Base-by-base conservation (phyloP, 2,113 vertebrate genomes). In the Perca flavescens region DNA sequence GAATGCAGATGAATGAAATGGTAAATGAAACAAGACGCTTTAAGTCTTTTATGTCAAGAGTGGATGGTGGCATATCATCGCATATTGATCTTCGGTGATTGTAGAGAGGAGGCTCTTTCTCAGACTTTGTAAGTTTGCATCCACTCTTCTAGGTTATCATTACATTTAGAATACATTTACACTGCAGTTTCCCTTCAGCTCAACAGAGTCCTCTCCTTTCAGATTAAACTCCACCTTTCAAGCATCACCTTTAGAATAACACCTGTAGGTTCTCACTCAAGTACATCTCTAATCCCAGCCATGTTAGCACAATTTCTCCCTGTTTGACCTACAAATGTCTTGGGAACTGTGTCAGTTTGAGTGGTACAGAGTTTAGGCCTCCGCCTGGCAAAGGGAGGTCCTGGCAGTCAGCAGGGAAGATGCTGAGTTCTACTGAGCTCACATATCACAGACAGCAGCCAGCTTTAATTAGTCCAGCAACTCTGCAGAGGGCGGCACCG, bases 391-490 rank as follows among this genome's bases (percentile, higher is more conserved):
- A 53, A 21, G 60, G 63, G 62, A 77, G 50, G 77, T 82, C 83
- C 63, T 74, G 34, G 75, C 65, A 79, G 77, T 71, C 76, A 25
- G 71, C 54, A 10, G 76, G 79, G 90, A 83, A 71, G 79, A 57
- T 34, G 36, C 67, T 22, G 67, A 85, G 60, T 50, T 58, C 12
- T 28, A 79, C 73, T 57, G 53, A 77, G 86, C 87, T 90, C 85
- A 79, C 84, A 86, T 94, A 92, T 92, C 90, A 90, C 88, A 88
- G 83, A 74, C 84, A 83, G 75, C 80, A 91, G 85, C 79, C 49
- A 47, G 31, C 86, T 77, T 93, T 95, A 95, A 95, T 95, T 95
- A 95, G 89, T 76, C 83, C 79, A 80, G 88, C 83, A 85, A 93
- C 91, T 92, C 94, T 91, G 90, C 92, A 77, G 93, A 94, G 93